Conservation (phyloP, 2,888 invertebrate species). For the Anoplius nigerrimus region DNA sequence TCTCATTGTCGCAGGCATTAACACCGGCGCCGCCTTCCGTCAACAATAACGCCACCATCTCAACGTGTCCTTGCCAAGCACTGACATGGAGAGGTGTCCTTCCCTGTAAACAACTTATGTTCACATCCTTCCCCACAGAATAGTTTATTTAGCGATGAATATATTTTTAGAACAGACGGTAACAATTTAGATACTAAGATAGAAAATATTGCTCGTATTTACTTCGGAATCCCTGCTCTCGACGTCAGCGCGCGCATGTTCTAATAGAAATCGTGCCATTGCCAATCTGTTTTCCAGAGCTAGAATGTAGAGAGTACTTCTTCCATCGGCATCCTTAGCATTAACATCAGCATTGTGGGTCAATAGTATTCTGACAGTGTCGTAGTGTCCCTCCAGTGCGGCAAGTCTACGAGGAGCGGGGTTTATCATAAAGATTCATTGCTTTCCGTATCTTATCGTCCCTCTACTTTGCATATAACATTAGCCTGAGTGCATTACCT, state of each 20-base stretch:
- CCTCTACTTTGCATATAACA: background rate
- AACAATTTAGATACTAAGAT: no score
- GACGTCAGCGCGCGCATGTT: slow-evolving; percentile 86
- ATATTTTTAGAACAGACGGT: no score
- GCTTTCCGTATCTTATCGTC: no score
- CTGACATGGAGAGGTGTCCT: slow-evolving; percentile 93
- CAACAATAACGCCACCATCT: slow-evolving; percentile 92
- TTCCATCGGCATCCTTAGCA: slow-evolving; percentile 92
- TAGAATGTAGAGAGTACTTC: slow-evolving; percentile 93
- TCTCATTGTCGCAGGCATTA: slow-evolving; percentile 91
- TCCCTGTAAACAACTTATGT: slow-evolving; percentile 77
- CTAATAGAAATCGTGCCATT: slow-evolving; percentile 88
- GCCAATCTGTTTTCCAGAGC: slow-evolving; percentile 91
- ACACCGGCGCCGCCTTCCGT: slow-evolving; percentile 89
- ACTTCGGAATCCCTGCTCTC: slow-evolving; percentile 92
- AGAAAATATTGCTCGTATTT: slow-evolving; percentile 17
- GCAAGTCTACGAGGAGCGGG: slow-evolving; percentile 78
- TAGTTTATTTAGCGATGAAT: no score
- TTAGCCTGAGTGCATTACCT: slow-evolving; percentile 74
- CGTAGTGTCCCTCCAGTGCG: slow-evolving; percentile 90
- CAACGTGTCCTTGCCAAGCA: slow-evolving; percentile 95
- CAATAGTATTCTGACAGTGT: slow-evolving; percentile 83
- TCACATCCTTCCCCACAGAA: no score
- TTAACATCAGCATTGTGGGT: slow-evolving; percentile 89
- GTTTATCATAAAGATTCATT: background rate